Conservation (phyloP, 2,888 invertebrate species). For the Leptinotarsa haldemani region DNA sequence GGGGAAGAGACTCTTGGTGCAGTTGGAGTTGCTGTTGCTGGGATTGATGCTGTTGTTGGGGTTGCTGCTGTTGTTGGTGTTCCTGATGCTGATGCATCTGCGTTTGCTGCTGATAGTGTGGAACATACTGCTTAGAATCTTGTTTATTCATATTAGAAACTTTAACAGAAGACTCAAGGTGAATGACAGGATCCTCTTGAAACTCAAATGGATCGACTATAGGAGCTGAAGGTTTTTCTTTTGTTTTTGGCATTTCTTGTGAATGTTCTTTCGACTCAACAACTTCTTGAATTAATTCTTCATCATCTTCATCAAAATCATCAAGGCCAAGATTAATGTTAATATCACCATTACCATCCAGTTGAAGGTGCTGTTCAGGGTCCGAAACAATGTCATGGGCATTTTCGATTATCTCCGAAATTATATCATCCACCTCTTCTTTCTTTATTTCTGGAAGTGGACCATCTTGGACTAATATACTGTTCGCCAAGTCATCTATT, state of each 20-base stretch:
- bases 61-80: neutral
- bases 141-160: constrained; percentile 40
- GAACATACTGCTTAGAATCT: constrained; percentile 44
- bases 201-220: constrained; percentile 64
- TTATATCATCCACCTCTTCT: constrained; percentile 69
- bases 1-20: neutral
- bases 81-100: neutral
- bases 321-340: constrained; percentile 63
- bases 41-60: constrained; percentile 17
- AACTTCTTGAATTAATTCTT: constrained; percentile 47
- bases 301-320: constrained; percentile 61
- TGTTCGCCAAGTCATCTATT: constrained; percentile 66
- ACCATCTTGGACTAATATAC: constrained; percentile 66
- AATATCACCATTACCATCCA: constrained; percentile 63
- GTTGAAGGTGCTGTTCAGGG: constrained; percentile 63
- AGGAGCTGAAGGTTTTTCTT: constrained; percentile 23
- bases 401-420: constrained; percentile 69
- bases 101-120: constrained; percentile 49
- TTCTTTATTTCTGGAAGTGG: constrained; percentile 68
- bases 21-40: neutral
- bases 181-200: constrained; percentile 62
- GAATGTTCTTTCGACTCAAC: constrained; percentile 53
- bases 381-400: constrained; percentile 64
- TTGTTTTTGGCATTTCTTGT: constrained; percentile 36
- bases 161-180: constrained; percentile 49